Evolutionary conservation across 2,888 invertebrate genomes (phyloP).

Genomic region (Malacosoma neustria): DNA sequence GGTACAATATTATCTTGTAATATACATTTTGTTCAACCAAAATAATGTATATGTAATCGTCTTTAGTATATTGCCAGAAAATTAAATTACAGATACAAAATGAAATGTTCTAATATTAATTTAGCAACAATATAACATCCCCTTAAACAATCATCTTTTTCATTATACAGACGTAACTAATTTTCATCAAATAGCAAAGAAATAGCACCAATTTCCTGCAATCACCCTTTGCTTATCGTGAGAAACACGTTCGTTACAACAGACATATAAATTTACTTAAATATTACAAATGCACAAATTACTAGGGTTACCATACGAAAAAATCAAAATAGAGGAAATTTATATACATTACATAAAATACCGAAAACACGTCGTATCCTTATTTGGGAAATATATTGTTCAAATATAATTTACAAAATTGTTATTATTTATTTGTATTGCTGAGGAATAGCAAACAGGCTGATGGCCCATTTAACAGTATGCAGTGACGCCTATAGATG

Average conservation of each 20-base stretch:
- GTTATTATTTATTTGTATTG: no score
- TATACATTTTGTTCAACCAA: background rate
- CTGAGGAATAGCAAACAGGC: no score
- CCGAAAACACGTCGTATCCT: no score
- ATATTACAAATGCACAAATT: constrained; percentile 4
- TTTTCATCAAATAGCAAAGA: background rate
- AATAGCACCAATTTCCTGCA: background rate
- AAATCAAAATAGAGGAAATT: no score
- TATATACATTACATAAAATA: no score
- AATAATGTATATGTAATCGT: background rate
- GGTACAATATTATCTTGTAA: background rate
- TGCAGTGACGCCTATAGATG: no score
- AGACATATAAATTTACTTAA: constrained; percentile 27
- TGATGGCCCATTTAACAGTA: no score
- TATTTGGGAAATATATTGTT: no score
- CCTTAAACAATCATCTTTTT: background rate
- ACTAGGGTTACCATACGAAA: no score
- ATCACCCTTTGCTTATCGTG: constrained; percentile 31
- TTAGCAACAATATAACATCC: background rate
- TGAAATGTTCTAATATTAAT: background rate
- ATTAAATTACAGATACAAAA: background rate
- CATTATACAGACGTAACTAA: background rate
- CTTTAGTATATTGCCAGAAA: background rate
- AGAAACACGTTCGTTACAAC: constrained; percentile 52
- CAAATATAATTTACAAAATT: no score